Conservation (phyloP, 1,140 invertebrate species). For the Drosophila watanabei region DNA sequence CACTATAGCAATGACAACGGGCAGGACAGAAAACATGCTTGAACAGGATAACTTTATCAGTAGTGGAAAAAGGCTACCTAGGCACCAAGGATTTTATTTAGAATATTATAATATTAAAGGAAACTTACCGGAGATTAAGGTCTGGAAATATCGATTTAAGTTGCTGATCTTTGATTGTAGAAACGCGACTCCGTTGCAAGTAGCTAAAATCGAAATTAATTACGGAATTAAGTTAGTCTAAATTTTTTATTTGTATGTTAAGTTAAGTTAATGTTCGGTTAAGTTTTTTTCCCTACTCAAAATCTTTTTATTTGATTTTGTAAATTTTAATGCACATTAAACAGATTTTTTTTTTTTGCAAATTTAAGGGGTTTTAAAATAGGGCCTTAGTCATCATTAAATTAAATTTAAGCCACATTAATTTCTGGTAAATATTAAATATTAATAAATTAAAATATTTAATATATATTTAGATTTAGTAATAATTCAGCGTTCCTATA, state of each 20-base stretch:
- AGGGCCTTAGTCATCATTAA: neutral
- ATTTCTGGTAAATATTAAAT: no score
- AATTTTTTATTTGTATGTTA: neutral
- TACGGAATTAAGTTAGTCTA: neutral
- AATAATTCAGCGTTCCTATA: neutral
- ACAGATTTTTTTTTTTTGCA: neutral
- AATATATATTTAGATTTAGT: neutral
- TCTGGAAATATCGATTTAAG: neutral
- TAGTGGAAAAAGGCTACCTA: neutral
- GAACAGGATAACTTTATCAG: conserved; percentile 40
- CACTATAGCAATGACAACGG: conserved; percentile 1
- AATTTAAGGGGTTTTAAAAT: neutral
- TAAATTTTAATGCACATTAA: neutral
- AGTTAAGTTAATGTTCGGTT: neutral
- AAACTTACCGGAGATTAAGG: conserved; percentile 25
- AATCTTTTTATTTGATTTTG: neutral
- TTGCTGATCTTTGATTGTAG: conserved; percentile 1
- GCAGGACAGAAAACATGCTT: conserved; percentile 23
- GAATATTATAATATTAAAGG: neutral
- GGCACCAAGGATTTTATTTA: neutral
- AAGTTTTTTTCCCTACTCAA: neutral
- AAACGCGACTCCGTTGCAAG: conserved; percentile 19
- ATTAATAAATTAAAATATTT: no score
- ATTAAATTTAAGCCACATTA: no score
- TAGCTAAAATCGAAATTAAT: conserved; percentile 21